Evolutionary conservation across 2,113 vertebrate genomes (phyloP), one percentile per base, ranked within the genome.

Genomic region (Indri indri): DNA sequence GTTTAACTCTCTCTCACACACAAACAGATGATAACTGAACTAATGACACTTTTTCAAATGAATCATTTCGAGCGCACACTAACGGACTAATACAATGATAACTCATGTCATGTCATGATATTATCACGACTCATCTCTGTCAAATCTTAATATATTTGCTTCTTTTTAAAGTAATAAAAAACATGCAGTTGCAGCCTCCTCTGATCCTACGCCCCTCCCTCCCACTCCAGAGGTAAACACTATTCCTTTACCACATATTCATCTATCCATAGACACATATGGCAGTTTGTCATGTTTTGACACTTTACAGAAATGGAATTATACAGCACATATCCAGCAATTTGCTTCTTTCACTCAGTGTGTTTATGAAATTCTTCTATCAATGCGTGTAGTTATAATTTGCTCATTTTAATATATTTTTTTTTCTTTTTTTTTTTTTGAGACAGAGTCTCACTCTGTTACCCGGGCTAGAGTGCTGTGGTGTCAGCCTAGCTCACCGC

Each of bases 41-140:
- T 91, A 27, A 57, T 16, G 16, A 71, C 32, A 82, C 47, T 47
- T 50, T 89, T 52, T 80, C 59, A 79, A 84, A 94, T 45, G 34
- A 84, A 66, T 91, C 52, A 83, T 70, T 83, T 52, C 37, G 57
- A 88, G n/a, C 6, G 59, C 37, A 88, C 6, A 11, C 8, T 73
- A 94, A 45, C 8, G 27, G 50, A 73, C 65, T 84, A 97, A 84
- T 65, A 88, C 88, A 77, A 66, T 79, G 27, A 86, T 47, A 85
- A 42, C 22, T 88, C 40, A 66, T 66, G 3, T 30, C 30, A 77
- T 88, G 20, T 37, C 61, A 52, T 81, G 45, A 86, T 74, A 34
- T 77, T 65, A 88, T 65, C 45, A 82, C 27, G 40, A 30, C 54
- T 17, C 37, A 85, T 66, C 63, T 59, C 90, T 57, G 47, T 80